Conservation (phyloP, 2,888 invertebrate species). For the Plagodis dolabraria region DNA sequence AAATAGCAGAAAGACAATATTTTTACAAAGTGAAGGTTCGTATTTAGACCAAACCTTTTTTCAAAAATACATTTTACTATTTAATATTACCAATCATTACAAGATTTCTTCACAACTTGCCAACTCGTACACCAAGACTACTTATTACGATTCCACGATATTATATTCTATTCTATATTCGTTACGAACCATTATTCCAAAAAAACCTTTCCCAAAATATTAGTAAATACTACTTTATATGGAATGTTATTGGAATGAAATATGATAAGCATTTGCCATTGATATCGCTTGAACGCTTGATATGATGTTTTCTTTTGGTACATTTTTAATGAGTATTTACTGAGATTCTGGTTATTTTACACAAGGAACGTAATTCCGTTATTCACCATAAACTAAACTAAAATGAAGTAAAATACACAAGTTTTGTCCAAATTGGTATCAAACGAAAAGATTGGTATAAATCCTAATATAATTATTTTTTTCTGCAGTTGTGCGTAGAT, state of each 20-base stretch:
- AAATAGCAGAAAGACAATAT: too few species aligned
- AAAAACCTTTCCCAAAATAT: conserved; percentile 23
- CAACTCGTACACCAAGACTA: background rate
- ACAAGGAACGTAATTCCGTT: too few species aligned
- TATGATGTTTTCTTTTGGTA: conserved; percentile 24
- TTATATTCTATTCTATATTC: background rate
- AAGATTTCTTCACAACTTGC: background rate
- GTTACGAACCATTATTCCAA: conserved; percentile 1
- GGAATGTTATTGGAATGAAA: conserved; percentile 25
- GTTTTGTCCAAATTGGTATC: too few species aligned
- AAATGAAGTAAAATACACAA: too few species aligned
- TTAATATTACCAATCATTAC: too few species aligned
- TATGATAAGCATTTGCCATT: conserved; percentile 10
- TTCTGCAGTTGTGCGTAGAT: too few species aligned
- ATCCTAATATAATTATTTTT: too few species aligned
- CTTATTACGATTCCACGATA: conserved; percentile 3
- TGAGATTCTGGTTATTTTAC: conserved; percentile 3
- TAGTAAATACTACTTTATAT: conserved; percentile 11
- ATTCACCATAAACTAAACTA: too few species aligned
- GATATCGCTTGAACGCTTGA: conserved; percentile 35
- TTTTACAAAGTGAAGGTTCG: too few species aligned
- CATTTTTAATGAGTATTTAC: background rate
- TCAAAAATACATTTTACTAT: too few species aligned
- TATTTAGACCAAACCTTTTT: too few species aligned
- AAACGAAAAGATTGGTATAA: too few species aligned